Base-by-base conservation (phyloP, 64 coral and sea anemone genomes). In the Trachythela sp. region DNA sequence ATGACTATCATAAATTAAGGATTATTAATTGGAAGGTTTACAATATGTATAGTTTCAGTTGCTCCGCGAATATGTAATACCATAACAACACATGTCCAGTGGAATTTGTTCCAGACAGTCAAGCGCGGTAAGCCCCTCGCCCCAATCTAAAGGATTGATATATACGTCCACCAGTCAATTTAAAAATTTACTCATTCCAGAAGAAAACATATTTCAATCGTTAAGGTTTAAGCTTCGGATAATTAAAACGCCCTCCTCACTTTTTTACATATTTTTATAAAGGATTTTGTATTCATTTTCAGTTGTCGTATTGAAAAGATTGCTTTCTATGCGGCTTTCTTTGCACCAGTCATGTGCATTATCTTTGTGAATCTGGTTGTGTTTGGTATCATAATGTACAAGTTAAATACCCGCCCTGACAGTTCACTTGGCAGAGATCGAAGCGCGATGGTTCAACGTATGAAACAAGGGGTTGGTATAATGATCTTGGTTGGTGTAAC, bases 381-480 rank as follows among this genome's bases (percentile, higher is more conserved):
- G 2, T 99, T 99, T 41, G 48, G 54, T 31, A 88, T 93, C 6
- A 99, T 99, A 31, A 94, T 99, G 93, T 99, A 99, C 89, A 99
- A 99, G 91, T 91, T 99, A 42, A 93, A 91, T 41, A 90, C 86
- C 22, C 93, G 96, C 34, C 96, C 94, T 13, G 87, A 87, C 72
- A 94, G 94, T 15, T 89, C 96, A 54, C 93, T 91, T 85, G 96
- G 94, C 67, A 92, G 90, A 6, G 93, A 93, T 8, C 86, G 89
- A 20, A 86, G 83, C 18, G 89, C 88, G n/a, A 93, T 89, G 1
- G 59, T 93, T n/a, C 86, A 95, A 39, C 94, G 91, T 51, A 84
- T 95, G 83, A 94, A 94, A 5, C 89, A 94, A 83, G 96, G 93
- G 0, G 94, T 97, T 86, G 95, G 95, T 26, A 99, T 99, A 33